Evolutionary conservation across 2,797 vertebrate species (phyloP), one percentile per base, ranked within the genome.

Genomic region (Morus bassanus): DNA sequence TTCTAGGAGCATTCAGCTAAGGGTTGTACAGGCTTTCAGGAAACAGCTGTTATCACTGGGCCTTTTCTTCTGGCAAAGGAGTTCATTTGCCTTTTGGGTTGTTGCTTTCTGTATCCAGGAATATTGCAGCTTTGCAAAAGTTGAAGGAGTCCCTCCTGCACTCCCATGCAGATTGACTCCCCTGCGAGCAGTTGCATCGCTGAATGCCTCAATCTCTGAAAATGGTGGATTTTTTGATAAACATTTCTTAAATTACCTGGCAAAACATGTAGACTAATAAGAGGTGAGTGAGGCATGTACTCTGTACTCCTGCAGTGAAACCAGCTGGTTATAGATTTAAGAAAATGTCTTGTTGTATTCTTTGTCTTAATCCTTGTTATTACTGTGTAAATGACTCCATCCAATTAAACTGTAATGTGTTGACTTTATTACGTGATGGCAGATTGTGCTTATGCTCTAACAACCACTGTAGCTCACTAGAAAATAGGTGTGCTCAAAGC

Each of bases 351-450:
- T 88, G 77, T 23, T 70, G 70, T 84, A 57, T 88, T 97, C 88
- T 89, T 37, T 37, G 69, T 91, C 93, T 96, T 96, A 95, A 89
- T 93, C 89, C 65, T 88, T 89, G 88, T 96, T 96, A 89, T 94
- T 96, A 64, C 96, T 70, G 90, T 93, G 94, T 84, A 97, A 97
- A 97, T 80, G 53, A 88, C 82, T 96, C 96, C 56, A 95, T 95
- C 89, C 94, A 97, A 97, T 96, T 97, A 96, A 97, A 96, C 70
- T 51, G 35, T 96, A 97, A 97, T 96, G 96, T 95, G 94, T 89
- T 96, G 95, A 94, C 81, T 96, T 96, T 93, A 93, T 89, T 95
- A 95, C 64, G 73, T 41, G 80, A 90, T 72, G 61, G 96, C 65
- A 85, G 77, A 94, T 91, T 95, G 93, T 84, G 84, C 72, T 92